Evolutionary conservation across 2,888 invertebrate species (phyloP).

Genomic region (Ctena decussata): DNA sequence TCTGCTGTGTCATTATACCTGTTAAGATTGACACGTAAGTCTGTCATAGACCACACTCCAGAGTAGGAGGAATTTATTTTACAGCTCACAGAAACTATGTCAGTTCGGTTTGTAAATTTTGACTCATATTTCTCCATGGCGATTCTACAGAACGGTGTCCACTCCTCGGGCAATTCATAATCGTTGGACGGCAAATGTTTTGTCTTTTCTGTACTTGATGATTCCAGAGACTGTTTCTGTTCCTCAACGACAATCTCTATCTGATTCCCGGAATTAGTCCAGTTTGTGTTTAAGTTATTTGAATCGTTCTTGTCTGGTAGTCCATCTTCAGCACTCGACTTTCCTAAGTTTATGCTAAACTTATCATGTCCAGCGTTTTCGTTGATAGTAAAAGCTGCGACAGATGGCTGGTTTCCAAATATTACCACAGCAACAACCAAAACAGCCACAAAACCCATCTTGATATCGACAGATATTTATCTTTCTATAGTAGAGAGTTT

Average conservation of each 20-base stretch:
- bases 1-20: conserved; percentile 17
- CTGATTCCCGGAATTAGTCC: background rate
- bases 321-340: too few species aligned
- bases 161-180: conserved; percentile 30
- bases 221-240: too few species aligned
- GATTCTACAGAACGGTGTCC: conserved; percentile 54
- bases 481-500: background rate
- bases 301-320: too few species aligned
- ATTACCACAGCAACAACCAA: background rate
- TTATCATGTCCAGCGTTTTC: background rate
- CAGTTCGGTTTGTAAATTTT: conserved; percentile 33
- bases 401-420: background rate
- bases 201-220: background rate
- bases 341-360: too few species aligned
- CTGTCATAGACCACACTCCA: conserved; percentile 33
- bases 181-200: background rate
- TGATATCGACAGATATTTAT: background rate
- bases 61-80: conserved; percentile 24
- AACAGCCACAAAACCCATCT: background rate
- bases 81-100: conserved; percentile 39
- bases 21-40: conserved; percentile 29
- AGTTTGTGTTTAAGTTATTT: background rate
- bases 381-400: background rate
- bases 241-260: background rate
- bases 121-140: conserved; percentile 30